These are phyloP conservation scores for Drosophila ochracea DNA, from an alignment of 2,888 invertebrate species.

Conservation along the genomic window DNA sequence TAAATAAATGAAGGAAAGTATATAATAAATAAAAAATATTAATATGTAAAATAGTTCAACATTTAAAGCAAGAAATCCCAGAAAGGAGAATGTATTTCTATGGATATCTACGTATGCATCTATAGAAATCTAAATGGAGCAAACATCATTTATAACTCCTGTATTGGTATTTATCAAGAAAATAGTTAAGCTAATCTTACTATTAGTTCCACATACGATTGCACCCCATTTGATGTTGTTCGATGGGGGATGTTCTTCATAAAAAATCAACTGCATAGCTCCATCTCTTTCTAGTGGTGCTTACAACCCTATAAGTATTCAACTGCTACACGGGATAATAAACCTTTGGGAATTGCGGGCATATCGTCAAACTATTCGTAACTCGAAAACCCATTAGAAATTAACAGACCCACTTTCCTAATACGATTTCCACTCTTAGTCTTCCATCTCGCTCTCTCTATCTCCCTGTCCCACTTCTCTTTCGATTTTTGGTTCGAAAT, in stretches of 20 bases:
- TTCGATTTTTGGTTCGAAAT: slow-evolving; percentile 18
- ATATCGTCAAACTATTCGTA: not conserved
- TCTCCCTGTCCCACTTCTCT: not conserved
- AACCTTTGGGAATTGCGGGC: not conserved
- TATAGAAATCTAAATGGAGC: not conserved
- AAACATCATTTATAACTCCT: not conserved
- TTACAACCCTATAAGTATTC: slow-evolving; percentile 1
- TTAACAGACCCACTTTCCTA: slow-evolving; percentile 7
- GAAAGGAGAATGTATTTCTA: not conserved
- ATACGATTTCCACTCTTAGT: slow-evolving; percentile 20
- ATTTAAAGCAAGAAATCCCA: not conserved
- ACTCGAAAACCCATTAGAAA: slow-evolving; percentile 5
- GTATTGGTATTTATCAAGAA: not conserved
- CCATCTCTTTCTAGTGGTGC: slow-evolving; percentile 18
- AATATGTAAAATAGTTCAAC: not conserved
- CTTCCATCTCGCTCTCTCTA: slow-evolving; percentile 4
- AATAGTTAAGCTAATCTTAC: not conserved
- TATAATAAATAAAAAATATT: not conserved
- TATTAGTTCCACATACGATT: not conserved
- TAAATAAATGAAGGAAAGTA: not conserved
- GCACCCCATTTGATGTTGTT: slow-evolving; percentile 11
- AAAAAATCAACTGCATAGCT: not conserved
- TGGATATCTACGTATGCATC: not conserved
- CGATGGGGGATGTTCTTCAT: slow-evolving; percentile 38
- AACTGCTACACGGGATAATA: not conserved